A percentile compares a stretch with the other conserved stretches of the same genome.
Evolutionary conservation across 2,113 vertebrate species (phyloP).

Genomic region (Pollimyrus isidori): DNA sequence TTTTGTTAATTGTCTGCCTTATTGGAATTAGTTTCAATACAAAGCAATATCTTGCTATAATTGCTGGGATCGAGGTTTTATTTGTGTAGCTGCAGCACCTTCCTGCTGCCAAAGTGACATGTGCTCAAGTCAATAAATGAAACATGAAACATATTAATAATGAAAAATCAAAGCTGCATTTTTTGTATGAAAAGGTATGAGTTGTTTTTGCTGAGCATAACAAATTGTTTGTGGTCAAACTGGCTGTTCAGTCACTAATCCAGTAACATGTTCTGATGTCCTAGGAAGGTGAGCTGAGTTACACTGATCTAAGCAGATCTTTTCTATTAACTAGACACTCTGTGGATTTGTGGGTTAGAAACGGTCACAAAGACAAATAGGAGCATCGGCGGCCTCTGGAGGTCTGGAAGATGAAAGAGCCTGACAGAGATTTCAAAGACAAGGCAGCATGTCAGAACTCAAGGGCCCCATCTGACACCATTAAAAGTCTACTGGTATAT

Average conservation of each 20-base stretch:
- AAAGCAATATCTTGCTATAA: neutral
- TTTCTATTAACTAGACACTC: neutral
- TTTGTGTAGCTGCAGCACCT: neutral
- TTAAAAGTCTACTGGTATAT: constrained; percentile 53
- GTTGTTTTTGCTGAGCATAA: neutral
- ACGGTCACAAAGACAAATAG: constrained; percentile 16
- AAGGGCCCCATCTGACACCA: constrained; percentile 48
- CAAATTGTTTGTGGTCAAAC: neutral
- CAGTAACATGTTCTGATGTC: neutral
- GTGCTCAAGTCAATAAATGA: neutral
- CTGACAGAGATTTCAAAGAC: constrained; percentile 53
- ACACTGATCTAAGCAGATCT: neutral
- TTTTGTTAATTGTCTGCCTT: neutral
- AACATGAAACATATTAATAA: neutral
- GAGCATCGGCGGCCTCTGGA: neutral
- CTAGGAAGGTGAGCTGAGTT: neutral
- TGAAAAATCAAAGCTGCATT: neutral
- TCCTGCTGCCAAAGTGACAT: neutral
- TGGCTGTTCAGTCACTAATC: neutral
- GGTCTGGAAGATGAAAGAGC: neutral
- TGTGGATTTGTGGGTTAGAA: constrained; percentile 18
- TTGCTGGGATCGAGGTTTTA: neutral
- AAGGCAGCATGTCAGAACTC: constrained; percentile 49
- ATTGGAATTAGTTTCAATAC: neutral
- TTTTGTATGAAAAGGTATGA: neutral